Evolutionary conservation across 1,140 invertebrate species (phyloP).

Genomic region (Frieseomelitta varia): DNA sequence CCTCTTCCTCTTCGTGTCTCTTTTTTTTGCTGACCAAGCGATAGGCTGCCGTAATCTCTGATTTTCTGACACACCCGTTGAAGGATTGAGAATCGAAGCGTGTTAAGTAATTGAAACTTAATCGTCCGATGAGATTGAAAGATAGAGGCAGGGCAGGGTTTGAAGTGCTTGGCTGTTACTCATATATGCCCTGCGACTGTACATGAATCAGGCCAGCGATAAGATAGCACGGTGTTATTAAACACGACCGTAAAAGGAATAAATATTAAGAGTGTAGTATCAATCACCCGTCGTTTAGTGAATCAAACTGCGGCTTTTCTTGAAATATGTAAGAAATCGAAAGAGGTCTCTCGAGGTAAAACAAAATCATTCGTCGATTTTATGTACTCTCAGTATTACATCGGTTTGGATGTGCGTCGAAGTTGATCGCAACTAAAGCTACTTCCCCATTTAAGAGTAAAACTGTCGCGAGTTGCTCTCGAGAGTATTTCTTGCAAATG

Average conservation of each 20-base stretch:
- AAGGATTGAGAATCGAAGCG: neutral
- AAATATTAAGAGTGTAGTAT: neutral
- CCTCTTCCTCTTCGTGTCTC: neutral
- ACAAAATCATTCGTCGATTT: neutral
- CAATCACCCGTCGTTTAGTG: neutral
- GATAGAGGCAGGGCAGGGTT: neutral
- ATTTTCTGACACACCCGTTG: neutral
- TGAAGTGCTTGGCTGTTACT: neutral
- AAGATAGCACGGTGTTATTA: constrained; percentile 47
- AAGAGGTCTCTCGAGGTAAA: neutral
- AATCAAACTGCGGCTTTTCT: neutral
- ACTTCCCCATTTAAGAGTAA: no score
- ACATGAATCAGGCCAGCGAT: constrained; percentile 14
- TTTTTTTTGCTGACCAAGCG: no score
- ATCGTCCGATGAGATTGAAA: constrained; percentile 15
- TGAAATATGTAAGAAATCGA: constrained; percentile 8
- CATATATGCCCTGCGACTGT: neutral
- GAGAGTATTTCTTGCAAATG: no score
- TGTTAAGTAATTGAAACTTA: constrained; percentile 28
- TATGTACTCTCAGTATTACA: no score
- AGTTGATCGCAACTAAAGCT: constrained; percentile 13
- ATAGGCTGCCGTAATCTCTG: neutral
- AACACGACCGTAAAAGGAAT: constrained; percentile 30
- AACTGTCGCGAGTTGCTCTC: no score
- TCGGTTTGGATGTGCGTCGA: no score